phyloP scores from a whole-genome alignment of 1,140 invertebrate species.

The Adoxophyes honmai region DNA sequence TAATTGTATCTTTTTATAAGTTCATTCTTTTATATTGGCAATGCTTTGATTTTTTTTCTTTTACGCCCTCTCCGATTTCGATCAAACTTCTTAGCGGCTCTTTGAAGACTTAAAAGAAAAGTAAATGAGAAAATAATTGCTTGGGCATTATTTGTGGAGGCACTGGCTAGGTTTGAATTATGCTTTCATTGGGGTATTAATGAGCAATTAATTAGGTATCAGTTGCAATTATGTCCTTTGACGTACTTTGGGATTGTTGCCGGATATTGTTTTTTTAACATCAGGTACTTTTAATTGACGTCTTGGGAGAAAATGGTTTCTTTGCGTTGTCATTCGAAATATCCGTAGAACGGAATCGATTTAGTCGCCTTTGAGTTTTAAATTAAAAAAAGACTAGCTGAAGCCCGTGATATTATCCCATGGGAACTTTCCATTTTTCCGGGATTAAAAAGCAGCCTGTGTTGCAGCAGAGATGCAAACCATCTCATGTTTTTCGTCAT shows the following conservation, averaged over 20 bases:
- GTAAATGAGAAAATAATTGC: conserved; percentile 57
- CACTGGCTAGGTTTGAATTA: conserved; percentile 32
- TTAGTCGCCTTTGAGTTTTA: too few relatives aligned
- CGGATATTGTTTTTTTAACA: neutral
- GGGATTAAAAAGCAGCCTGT: too few relatives aligned
- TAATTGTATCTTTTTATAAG: conserved; percentile 48
- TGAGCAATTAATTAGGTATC: conserved; percentile 32
- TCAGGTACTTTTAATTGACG: too few relatives aligned
- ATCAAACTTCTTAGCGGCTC: conserved; percentile 44
- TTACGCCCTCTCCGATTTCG: conserved; percentile 35
- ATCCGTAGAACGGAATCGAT: too few relatives aligned
- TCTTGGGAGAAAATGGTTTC: too few relatives aligned
- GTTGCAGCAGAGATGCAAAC: too few relatives aligned
- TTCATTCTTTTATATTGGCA: conserved; percentile 48
- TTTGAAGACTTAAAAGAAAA: conserved; percentile 43
- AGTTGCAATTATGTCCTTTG: conserved; percentile 28
- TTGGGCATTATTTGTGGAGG: conserved; percentile 39
- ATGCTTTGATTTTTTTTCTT: conserved; percentile 46
- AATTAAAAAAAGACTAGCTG: too few relatives aligned
- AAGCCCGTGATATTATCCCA: too few relatives aligned
- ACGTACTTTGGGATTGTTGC: neutral
- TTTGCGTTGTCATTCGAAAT: too few relatives aligned
- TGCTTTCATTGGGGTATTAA: conserved; percentile 26
- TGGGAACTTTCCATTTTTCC: too few relatives aligned
- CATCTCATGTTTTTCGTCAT: too few relatives aligned